Base-by-base conservation (phyloP, 2,797 vertebrate genomes). In the Sus cebifrons region DNA sequence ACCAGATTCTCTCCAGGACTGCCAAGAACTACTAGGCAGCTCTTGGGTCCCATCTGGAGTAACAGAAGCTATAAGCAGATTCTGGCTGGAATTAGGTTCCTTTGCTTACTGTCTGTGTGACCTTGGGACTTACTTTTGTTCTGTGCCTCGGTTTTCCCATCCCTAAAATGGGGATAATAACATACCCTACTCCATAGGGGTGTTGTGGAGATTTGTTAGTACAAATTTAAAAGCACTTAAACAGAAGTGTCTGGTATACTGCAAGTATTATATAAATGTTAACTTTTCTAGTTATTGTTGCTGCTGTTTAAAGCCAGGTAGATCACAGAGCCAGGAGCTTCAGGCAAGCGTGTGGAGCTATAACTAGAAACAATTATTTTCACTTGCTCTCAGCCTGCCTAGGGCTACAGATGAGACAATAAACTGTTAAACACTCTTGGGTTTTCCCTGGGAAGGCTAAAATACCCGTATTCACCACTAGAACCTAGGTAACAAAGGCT, bases 121-220 rank as follows among this genome's bases (percentile, higher is more conserved):
- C 25, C 29, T 74, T 17, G 74, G 15, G 18, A 29, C 54, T 65
- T 89, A 25, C 44, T 67, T 88, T 64, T 0, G 9, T 58, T 71
- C 75, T 85, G 36, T 83, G 65, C n/a, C 60, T 96, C n/a, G 15
- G 86, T 93, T 79, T 91, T 86, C 67, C 68, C 14, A 83, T 91
- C 64, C 89, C 64, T 86, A 79, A 86, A 95, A 81, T 84, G 65
- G 74, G 74, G 27, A 71, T 86, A 91, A 65, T 71, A 58, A 20
- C 5, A 84, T 36, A 25, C 20, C 20, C n/a, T 56, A 70, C n/a
- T 58, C 36, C 20, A 62, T 5, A 60, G 68, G 40, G 17, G 3
- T 81, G n/a, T 60, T 77, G 27, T 56, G 32, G 60, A 65, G 36
- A 84, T 87, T 84, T 91, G 68, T 96, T 74, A 70, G 40, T 27